Percentiles rank a stretch among this genome's conserved stretches.
Evolutionary conservation across 2,113 vertebrate species (phyloP).

Genomic region (Pachycephala philippinensis): DNA sequence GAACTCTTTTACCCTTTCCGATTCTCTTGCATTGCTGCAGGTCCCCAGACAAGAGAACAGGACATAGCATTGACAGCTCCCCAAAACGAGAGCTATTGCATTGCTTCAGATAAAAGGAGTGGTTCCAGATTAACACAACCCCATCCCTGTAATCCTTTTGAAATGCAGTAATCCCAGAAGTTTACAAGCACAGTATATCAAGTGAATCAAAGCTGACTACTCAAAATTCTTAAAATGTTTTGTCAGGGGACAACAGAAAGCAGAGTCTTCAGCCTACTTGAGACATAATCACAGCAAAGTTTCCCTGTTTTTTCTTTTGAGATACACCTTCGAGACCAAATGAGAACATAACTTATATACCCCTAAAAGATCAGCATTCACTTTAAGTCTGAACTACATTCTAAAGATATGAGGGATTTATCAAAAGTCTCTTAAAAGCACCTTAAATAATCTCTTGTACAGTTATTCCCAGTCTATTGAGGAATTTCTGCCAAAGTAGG

Average conservation of each 20-base stretch:
- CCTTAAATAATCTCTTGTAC: background rate
- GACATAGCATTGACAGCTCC: background rate
- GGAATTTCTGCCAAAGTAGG: background rate
- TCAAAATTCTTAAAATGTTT: background rate
- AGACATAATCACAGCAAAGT: background rate
- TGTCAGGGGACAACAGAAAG: background rate
- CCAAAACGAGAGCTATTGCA: background rate
- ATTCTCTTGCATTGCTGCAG: background rate
- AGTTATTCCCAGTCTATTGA: background rate
- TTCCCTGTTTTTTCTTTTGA: background rate
- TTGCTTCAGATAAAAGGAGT: background rate
- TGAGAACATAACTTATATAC: background rate
- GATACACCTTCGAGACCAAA: background rate
- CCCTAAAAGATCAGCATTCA: background rate
- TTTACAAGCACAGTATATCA: background rate
- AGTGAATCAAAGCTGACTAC: background rate
- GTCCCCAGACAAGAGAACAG: background rate
- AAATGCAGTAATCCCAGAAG: background rate
- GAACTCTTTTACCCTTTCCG: background rate
- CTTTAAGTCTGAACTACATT: background rate
- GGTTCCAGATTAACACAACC: background rate
- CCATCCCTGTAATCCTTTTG: background rate
- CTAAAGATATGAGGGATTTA: background rate
- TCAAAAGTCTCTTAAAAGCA: background rate
- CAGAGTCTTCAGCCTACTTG: background rate